phyloP scores from a whole-genome alignment of 2,888 invertebrate genomes.

The Heliconius ethilla region DNA sequence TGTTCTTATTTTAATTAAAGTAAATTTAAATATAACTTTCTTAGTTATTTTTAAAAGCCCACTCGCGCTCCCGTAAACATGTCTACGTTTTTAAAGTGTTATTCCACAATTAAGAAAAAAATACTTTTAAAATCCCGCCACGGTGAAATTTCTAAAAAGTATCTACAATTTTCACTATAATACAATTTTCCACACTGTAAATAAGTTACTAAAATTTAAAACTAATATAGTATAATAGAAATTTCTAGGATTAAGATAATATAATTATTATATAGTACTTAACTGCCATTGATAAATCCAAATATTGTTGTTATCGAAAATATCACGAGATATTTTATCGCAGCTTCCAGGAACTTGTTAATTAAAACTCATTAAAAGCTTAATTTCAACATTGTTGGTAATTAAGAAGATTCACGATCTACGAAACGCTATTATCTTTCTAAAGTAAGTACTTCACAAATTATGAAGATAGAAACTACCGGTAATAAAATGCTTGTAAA shows the following conservation, averaged over 20 bases:
- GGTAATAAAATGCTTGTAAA: constrained; percentile 50
- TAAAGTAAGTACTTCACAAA: constrained; percentile 65
- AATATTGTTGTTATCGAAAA: constrained; percentile 26
- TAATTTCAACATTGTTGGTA: constrained; percentile 78
- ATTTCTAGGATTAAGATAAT: neutral
- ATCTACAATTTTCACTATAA: no score
- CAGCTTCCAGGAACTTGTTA: constrained; percentile 73
- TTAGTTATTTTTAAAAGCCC: no score
- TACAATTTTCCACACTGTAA: no score
- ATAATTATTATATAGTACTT: neutral
- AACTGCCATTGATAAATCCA: neutral
- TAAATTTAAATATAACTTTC: no score
- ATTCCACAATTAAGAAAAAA: no score
- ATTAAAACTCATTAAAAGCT: constrained; percentile 79
- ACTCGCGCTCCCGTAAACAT: no score
- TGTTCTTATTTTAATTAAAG: no score
- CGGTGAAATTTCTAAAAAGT: no score
- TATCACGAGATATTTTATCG: constrained; percentile 52
- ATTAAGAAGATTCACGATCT: constrained; percentile 80
- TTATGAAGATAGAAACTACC: constrained; percentile 68
- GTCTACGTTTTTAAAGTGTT: no score
- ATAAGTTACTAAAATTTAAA: no score
- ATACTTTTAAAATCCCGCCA: no score
- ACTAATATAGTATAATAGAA: no score
- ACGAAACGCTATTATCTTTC: constrained; percentile 72